Evolutionary conservation across 2,888 invertebrate genomes (phyloP).

Genomic region (Netelia melanura): DNA sequence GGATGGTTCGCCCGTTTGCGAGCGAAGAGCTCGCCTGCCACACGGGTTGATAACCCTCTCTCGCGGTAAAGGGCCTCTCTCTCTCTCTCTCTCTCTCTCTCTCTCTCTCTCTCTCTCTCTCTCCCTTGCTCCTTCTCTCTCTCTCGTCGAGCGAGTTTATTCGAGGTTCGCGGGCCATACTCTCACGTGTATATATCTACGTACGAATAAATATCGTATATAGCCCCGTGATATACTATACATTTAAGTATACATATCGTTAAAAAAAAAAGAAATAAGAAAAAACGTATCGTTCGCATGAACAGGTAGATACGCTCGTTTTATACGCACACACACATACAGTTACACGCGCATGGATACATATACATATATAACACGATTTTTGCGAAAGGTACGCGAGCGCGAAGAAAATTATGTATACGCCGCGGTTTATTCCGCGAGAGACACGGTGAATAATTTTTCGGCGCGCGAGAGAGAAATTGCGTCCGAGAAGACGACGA

Average conservation of each 20-base stretch:
- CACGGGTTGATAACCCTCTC: constrained; percentile 70
- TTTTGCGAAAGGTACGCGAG: constrained; percentile 36
- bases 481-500: constrained; percentile 14
- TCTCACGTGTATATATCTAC: constrained; percentile 45
- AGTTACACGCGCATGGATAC: neutral
- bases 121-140: neutral
- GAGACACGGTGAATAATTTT: constrained; percentile 65
- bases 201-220: constrained; percentile 59
- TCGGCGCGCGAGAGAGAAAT: constrained; percentile 45
- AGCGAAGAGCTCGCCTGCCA: constrained; percentile 55
- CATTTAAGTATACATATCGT: constrained; percentile 24
- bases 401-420: constrained; percentile 60
- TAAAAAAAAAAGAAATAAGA: constrained; percentile 12
- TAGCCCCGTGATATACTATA: neutral
- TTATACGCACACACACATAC: neutral
- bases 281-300: neutral
- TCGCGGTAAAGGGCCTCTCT: constrained; percentile 54
- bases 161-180: constrained; percentile 61
- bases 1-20: constrained; percentile 56
- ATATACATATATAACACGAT: neutral
- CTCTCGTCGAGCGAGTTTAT: constrained; percentile 58
- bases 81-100: constrained; percentile 25
- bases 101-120: neutral
- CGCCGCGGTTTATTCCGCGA: constrained; percentile 52
- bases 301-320: neutral